Conservation (phyloP, 1,140 invertebrate genomes). For the Neomicropteryx cornuta region DNA sequence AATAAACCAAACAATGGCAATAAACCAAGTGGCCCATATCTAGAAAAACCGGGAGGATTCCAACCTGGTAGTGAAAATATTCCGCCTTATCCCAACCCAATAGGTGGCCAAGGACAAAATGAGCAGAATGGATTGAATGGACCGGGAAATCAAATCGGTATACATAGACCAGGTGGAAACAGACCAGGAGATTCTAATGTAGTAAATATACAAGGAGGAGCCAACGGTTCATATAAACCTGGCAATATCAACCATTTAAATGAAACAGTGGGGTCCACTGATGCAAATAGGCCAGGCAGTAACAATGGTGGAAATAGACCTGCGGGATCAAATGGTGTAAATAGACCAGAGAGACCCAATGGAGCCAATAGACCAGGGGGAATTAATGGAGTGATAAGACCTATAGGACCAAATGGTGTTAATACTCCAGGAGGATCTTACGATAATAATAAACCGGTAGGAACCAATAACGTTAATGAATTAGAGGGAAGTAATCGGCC, state of each 20-base stretch:
- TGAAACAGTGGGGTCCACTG: slow-evolving; percentile 5
- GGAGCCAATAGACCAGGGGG: slow-evolving; percentile 4
- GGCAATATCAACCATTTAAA: too few relatives aligned
- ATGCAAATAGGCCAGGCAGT: slow-evolving; percentile 7
- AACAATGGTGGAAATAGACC: slow-evolving; percentile 6
- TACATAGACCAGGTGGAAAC: slow-evolving; percentile 6
- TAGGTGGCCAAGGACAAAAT: slow-evolving; percentile 1
- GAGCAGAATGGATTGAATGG: slow-evolving; percentile 10
- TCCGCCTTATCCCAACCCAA: background rate
- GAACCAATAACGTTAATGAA: too few relatives aligned
- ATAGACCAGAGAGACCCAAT: slow-evolving; percentile 4
- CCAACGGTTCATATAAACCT: background rate
- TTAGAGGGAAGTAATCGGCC: too few relatives aligned
- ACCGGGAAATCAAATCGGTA: slow-evolving; percentile 11
- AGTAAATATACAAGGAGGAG: background rate
- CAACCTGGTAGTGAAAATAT: background rate
- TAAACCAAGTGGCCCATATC: too few relatives aligned
- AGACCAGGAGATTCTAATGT: background rate
- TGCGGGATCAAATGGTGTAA: slow-evolving; percentile 7
- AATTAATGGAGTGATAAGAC: background rate
- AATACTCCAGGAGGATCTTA: too few relatives aligned
- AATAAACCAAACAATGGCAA: too few relatives aligned
- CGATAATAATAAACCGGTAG: too few relatives aligned
- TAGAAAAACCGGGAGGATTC: background rate
- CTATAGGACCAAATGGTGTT: slow-evolving; percentile 5